Evolutionary conservation across 2,113 vertebrate genomes (phyloP), one percentile per base, ranked within the genome.

Genomic region (Hyperopisus bebe): DNA sequence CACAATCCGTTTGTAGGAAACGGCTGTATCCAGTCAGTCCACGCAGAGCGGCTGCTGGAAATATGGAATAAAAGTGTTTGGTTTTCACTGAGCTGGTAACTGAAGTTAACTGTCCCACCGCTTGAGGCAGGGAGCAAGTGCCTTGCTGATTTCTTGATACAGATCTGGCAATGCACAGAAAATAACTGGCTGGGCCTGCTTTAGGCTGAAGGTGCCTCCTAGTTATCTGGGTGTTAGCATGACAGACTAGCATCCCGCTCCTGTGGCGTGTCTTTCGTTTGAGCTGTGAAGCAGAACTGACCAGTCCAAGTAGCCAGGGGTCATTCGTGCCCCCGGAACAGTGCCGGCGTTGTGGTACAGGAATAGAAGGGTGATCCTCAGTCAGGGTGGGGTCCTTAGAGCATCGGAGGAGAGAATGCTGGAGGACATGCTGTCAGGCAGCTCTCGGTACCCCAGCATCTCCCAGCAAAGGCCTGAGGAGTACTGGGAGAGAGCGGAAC

Each of bases 401-500:
- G n/a, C 89, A 4, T 58, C 86, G 1, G 91, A 93, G 77, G 48
- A 89, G 3, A 35, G 17, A 3, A 89, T 92, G 51, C 90, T 92
- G 48, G 70, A 92, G 87, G 88, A 87, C 90, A 90, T 91, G 90
- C n/a, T 90, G 53, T 88, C 62, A n/a, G 35, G 90, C 86, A 0
- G 5, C 24, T 84, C 87, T 27, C 89, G 62, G 7, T 94, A 74
- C 42, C 85, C 11, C 27, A 94, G 90, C 46, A 90, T 0, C 24
- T 89, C 89, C 4, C 91, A 93, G 66, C 50, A 55, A 35, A 90
- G 89, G 10, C 62, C 80, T 53, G 88, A 86, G 44, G 27, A 89
- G 19, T 90, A 91, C 47, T 94, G 90, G 89, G 88, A 89, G 88
- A 89, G 62, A n/a, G 88, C 44, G 62, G 51, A 51, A 51, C 50